Percentiles rank a stretch among this genome's conserved stretches.
These are phyloP conservation scores for Drosophila ambigua DNA, from an alignment of 1,140 invertebrate species.

Conservation along the genomic window DNA sequence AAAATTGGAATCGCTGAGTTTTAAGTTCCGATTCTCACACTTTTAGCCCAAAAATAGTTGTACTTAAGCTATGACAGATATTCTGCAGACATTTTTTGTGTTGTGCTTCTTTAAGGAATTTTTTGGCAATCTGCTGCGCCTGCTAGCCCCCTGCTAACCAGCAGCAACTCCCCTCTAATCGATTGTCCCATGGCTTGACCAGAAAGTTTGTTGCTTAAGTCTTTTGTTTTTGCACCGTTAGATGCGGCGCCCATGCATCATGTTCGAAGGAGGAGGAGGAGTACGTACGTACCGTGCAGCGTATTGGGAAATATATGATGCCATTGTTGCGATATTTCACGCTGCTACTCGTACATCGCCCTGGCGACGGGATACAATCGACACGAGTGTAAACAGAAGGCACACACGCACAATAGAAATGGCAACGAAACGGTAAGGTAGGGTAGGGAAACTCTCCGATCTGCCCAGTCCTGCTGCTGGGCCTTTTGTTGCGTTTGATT, in stretches of 20 bases:
- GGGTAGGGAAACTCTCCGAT: no score
- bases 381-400: slow-evolving; percentile 48
- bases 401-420: slow-evolving; percentile 64
- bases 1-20: background rate
- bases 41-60: no score
- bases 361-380: slow-evolving; percentile 31
- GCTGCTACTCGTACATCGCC: slow-evolving; percentile 33
- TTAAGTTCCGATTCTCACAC: no score
- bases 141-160: background rate
- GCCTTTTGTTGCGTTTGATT: slow-evolving; percentile 60
- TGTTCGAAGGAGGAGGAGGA: slow-evolving; percentile 48
- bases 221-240: slow-evolving; percentile 70
- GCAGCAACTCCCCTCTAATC: slow-evolving; percentile 5
- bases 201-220: slow-evolving; percentile 61
- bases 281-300: slow-evolving; percentile 16
- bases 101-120: background rate
- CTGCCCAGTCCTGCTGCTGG: background rate
- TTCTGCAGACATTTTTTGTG: background rate
- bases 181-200: slow-evolving; percentile 14
- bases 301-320: slow-evolving; percentile 66
- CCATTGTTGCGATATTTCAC: slow-evolving; percentile 75
- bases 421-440: slow-evolving; percentile 15
- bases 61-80: no score
- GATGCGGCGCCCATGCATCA: slow-evolving; percentile 61
- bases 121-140: background rate